Evolutionary conservation across 2,888 invertebrate species (phyloP), one percentile per base, ranked within the genome.

Genomic region (Drosophila prostipennis): DNA sequence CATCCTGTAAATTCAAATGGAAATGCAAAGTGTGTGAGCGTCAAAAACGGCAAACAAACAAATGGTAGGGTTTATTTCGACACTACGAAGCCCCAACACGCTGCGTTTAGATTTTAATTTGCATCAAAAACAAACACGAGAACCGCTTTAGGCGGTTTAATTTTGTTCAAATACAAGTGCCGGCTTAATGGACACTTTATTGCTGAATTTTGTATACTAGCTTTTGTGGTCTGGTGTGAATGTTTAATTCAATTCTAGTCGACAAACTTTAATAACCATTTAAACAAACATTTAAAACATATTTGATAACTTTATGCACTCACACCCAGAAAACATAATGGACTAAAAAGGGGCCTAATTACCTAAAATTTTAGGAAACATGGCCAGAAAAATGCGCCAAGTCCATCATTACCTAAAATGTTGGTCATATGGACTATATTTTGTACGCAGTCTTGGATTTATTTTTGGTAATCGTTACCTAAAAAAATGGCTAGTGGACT

Each of bases 1-100:
- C 53, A 64, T 64, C 46, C 45, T 58, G 60, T 49, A 72, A 36
- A 80, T 70, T 72, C 72, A 75, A 78, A 75, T 72, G 68, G 65
- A 49, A 64, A 36, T 72, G 72, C 60, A 64, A 65, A 58, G 52
- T 63, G 79, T 58, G 77, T 53, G 42, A 32, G 42, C 43, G 36
- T 36, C 53, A 51, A 43, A 56, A 61, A 32, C 32, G 37, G 19
- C 16, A 45, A 67, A 65, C 23, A 52, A 14, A 52, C 56, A 45
- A 13, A 52, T 53, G 7, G 11, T 13, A 14, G 37, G 23, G 19
- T 13, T 43, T n/a, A 54, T 26, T 36, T 43, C 55, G 45, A 46
- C 39, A 51, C 39, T 13, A 14, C 14, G 45, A 72, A 46, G 23
- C 16, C 14, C 2, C 11, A 42, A 42, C 32, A 6, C 46, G 16